Conservation (phyloP, 2,797 vertebrate species). For the Tolypeutes matacus region DNA sequence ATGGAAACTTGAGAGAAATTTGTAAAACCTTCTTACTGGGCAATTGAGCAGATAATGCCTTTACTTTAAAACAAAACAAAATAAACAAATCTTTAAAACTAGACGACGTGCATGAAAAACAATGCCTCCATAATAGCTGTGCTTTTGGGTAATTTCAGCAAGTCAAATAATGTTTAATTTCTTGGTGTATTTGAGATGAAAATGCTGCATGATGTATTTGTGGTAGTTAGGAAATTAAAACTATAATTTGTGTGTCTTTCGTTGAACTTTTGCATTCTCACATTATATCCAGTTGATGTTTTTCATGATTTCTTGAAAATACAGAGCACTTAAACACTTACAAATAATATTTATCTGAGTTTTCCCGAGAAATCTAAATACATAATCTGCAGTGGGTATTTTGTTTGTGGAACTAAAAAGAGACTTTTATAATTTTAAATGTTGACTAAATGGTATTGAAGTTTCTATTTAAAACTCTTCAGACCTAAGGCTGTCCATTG, state of each 20-base stretch:
- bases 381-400: slow-evolving; percentile 3
- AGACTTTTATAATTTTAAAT: slow-evolving; percentile 35
- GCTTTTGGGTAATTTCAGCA: slow-evolving; percentile 71
- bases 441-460: background rate
- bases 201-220: slow-evolving; percentile 23
- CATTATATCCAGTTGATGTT: background rate
- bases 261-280: slow-evolving; percentile 56
- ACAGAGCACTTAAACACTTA: background rate
- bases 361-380: slow-evolving; percentile 59
- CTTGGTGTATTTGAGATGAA: slow-evolving; percentile 61
- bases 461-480: slow-evolving; percentile 32
- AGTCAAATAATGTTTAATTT: slow-evolving; percentile 75
- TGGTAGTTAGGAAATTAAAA: slow-evolving; percentile 63
- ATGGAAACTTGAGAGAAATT: slow-evolving; percentile 93
- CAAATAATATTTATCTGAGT: slow-evolving; percentile 62
- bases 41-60: slow-evolving; percentile 74
- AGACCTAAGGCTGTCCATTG: background rate
- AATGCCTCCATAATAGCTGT: slow-evolving; percentile 66
- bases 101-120: background rate
- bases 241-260: slow-evolving; percentile 56
- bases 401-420: slow-evolving; percentile 50
- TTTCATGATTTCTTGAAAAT: slow-evolving; percentile 18
- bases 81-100: slow-evolving; percentile 76
- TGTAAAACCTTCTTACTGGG: slow-evolving; percentile 86
- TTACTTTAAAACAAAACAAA: slow-evolving; percentile 76